These are phyloP conservation scores for Drosophila equinoxialis DNA, from an alignment of 1,140 invertebrate genomes.

Conservation along the genomic window DNA sequence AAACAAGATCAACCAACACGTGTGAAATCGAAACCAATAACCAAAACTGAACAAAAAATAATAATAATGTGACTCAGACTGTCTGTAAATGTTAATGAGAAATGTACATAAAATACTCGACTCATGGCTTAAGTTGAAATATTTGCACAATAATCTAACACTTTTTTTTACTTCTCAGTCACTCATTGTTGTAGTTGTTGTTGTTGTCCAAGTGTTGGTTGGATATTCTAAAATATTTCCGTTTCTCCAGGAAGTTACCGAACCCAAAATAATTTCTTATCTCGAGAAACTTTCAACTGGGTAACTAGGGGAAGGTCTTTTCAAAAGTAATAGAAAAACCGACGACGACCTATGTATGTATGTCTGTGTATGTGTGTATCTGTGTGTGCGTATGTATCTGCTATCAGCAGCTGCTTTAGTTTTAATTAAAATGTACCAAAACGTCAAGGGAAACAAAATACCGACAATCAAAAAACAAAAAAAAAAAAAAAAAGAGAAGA, in stretches of 20 bases:
- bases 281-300: constrained; percentile 2
- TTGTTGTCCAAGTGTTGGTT: neutral
- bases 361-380: neutral
- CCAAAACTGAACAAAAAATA: too few relatives aligned
- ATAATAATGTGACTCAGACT: constrained; percentile 6
- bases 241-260: constrained; percentile 6
- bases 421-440: constrained; percentile 24
- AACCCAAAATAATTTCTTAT: constrained; percentile 9
- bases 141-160: constrained; percentile 21
- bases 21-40: constrained; percentile 3
- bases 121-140: constrained; percentile 21
- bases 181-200: neutral
- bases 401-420: constrained; percentile 22
- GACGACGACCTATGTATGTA: neutral
- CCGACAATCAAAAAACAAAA: neutral
- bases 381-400: neutral
- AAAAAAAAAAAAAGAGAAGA: neutral
- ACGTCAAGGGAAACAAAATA: neutral
- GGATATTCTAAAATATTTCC: constrained; percentile 8
- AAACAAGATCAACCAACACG: neutral
- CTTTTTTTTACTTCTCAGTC: neutral
- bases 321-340: neutral
- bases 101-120: neutral
- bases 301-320: constrained; percentile 19
- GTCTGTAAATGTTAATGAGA: constrained; percentile 1